A percentile compares a stretch with the other conserved stretches of the same genome.
phyloP scores from a whole-genome alignment of 2,797 vertebrate species.

The Sebastes elongatus region DNA sequence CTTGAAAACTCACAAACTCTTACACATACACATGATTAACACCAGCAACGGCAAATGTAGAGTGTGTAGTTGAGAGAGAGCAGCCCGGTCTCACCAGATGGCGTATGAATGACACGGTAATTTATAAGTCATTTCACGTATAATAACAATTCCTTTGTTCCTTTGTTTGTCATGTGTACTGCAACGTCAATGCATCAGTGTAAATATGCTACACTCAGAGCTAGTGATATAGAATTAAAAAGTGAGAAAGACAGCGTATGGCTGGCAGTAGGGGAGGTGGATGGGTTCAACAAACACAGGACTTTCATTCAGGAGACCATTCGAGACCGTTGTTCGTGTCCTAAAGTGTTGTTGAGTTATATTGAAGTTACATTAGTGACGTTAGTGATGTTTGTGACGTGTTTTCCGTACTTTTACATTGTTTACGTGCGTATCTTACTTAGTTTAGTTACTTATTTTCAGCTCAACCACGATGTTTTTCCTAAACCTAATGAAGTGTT shows the following conservation, averaged over 20 bases:
- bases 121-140: not conserved
- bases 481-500: not conserved
- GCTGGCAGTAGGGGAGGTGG: accelerated
- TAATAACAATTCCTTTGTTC: not conserved
- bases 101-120: too few relatives aligned
- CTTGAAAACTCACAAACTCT: not conserved
- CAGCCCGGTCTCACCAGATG: too few relatives aligned
- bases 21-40: not conserved
- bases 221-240: not conserved
- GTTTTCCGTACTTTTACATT: not conserved
- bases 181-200: not conserved
- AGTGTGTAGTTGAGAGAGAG: not conserved
- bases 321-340: too few relatives aligned
- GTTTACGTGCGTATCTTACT: not conserved
- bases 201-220: not conserved
- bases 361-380: accelerated
- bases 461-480: not conserved
- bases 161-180: not conserved
- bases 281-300: not conserved
- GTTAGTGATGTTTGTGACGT: not conserved
- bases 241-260: accelerated
- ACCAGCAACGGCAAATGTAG: not conserved
- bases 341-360: not conserved
- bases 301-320: too few relatives aligned
- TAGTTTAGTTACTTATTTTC: not conserved